phyloP scores from a whole-genome alignment of 2,888 invertebrate genomes.

The Congeria kusceri region DNA sequence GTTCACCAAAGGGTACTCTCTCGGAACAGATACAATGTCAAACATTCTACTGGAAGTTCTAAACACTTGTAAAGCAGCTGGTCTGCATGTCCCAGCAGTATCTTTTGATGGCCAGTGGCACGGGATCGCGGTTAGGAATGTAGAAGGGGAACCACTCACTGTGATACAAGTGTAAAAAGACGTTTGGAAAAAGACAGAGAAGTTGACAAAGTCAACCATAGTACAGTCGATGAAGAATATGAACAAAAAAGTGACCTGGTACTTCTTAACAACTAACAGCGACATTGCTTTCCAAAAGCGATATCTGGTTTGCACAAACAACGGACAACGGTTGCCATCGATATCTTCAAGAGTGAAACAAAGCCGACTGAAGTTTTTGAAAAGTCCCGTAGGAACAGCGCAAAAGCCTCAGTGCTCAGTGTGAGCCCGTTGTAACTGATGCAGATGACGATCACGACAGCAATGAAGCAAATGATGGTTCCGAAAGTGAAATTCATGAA shows the following conservation, averaged over 20 bases:
- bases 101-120: constrained; percentile 10
- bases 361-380: background rate
- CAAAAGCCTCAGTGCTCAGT: background rate
- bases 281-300: background rate
- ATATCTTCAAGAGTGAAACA: background rate
- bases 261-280: background rate
- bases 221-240: background rate
- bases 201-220: background rate
- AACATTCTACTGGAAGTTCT: constrained; percentile 1
- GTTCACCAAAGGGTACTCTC: constrained; percentile 25
- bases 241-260: background rate
- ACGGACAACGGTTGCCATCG: background rate
- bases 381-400: background rate
- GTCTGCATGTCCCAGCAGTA: background rate
- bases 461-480: background rate
- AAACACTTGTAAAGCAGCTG: background rate
- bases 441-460: background rate
- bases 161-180: constrained; percentile 10
- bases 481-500: background rate
- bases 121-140: background rate
- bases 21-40: constrained; percentile 15
- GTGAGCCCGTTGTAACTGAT: background rate
- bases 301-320: constrained; percentile 11
- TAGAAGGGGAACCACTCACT: constrained; percentile 4
- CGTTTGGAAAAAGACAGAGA: constrained; percentile 10